A percentile compares a stretch with the other conserved stretches of the same genome.
phyloP scores from a whole-genome alignment of 1,140 invertebrate species.

The Mylabris phalerata region DNA sequence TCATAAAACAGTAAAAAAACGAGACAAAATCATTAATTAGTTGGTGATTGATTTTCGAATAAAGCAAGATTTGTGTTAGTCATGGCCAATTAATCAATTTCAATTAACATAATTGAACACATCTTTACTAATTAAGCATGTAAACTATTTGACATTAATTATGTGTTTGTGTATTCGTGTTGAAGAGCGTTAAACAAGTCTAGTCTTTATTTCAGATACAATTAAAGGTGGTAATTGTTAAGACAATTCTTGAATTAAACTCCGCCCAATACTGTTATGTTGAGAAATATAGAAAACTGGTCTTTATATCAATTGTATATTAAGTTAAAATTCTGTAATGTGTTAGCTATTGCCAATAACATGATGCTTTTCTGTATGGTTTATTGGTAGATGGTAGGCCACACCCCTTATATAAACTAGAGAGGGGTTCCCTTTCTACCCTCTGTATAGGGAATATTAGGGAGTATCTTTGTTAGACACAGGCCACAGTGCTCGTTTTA shows the following conservation, averaged over 20 bases:
- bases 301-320: constrained; percentile 3
- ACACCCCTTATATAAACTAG: constrained; percentile 22
- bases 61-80: too few relatives aligned
- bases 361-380: constrained; percentile 11
- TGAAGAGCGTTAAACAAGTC: constrained; percentile 10
- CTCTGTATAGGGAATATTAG: constrained; percentile 34
- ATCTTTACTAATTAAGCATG: constrained; percentile 40
- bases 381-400: constrained; percentile 35
- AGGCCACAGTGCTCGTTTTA: constrained; percentile 30
- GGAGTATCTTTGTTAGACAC: constrained; percentile 37
- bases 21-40: too few relatives aligned
- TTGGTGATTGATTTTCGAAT: too few relatives aligned
- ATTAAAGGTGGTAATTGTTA: constrained; percentile 15
- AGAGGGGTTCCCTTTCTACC: constrained; percentile 30
- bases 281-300: too few relatives aligned
- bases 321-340: constrained; percentile 6
- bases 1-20: too few relatives aligned
- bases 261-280: constrained; percentile 10
- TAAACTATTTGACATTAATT: constrained; percentile 38
- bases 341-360: constrained; percentile 18
- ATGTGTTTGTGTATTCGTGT: constrained; percentile 8
- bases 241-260: constrained; percentile 18
- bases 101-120: constrained; percentile 43
- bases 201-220: constrained; percentile 12
- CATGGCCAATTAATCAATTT: constrained; percentile 39